A percentile compares a stretch with the other conserved stretches of the same genome.
phyloP scores from a whole-genome alignment of 1,140 invertebrate species.

The Brachionus sp. region DNA sequence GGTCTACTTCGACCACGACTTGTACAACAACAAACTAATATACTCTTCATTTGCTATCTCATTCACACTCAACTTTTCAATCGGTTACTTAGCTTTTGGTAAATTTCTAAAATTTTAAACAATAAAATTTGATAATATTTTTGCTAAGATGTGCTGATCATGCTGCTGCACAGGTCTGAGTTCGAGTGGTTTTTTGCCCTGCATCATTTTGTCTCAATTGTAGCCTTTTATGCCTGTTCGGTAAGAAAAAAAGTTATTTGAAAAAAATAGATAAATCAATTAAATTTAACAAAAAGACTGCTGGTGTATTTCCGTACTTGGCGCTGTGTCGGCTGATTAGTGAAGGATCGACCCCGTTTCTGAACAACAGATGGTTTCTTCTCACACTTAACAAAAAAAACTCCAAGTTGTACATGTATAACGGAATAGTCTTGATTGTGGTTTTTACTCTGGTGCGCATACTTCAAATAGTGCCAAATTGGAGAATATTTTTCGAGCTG shows the following conservation, averaged over 20 bases:
- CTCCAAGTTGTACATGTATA: slow-evolving; percentile 1
- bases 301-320: slow-evolving; percentile 37
- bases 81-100: slow-evolving; percentile 42
- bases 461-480: slow-evolving; percentile 28
- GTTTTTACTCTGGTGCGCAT: slow-evolving; percentile 22
- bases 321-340: slow-evolving; percentile 16
- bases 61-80: slow-evolving; percentile 35
- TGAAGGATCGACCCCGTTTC: slow-evolving; percentile 23
- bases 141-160: slow-evolving; percentile 5
- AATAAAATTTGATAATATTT: neutral
- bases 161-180: slow-evolving; percentile 22
- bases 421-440: slow-evolving; percentile 5
- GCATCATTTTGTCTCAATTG: slow-evolving; percentile 41
- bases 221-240: slow-evolving; percentile 23
- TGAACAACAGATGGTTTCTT: slow-evolving; percentile 28
- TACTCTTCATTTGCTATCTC: slow-evolving; percentile 41
- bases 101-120: neutral
- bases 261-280: no score
- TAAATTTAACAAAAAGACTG: no score
- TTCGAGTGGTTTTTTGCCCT: slow-evolving; percentile 37
- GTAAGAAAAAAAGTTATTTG: slow-evolving; percentile 15
- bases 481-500: slow-evolving; percentile 19
- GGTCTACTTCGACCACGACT: slow-evolving; percentile 11
- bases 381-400: slow-evolving; percentile 27
- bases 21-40: slow-evolving; percentile 22